Conservation (phyloP, 2,888 invertebrate species). For the Schrankia costaestrigalis region DNA sequence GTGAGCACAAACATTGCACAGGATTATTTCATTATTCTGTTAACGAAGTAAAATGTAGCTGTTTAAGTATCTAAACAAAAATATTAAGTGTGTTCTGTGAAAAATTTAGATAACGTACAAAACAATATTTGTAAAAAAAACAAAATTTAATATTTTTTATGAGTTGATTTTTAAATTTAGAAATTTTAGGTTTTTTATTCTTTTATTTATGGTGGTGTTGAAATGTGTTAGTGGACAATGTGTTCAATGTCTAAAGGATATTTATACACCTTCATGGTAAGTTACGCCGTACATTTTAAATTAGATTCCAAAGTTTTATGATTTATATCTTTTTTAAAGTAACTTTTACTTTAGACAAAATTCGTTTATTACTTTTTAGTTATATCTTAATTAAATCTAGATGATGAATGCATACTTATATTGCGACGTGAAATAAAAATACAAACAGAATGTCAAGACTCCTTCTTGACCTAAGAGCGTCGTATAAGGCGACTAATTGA, state of each 20-base stretch:
- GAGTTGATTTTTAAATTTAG: conserved; percentile 18
- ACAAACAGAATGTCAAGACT: no score
- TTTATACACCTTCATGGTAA: conserved; percentile 61
- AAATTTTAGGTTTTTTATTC: conserved; percentile 29
- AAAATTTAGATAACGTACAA: conserved; percentile 45
- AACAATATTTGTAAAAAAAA: conserved; percentile 45
- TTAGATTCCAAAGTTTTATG: no score
- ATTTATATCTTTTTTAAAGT: no score
- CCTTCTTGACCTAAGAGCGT: no score
- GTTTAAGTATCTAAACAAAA: conserved; percentile 37
- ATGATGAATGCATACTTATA: no score
- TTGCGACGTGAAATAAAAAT: no score
- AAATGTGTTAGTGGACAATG: conserved; percentile 58
- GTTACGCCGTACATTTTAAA: conserved; percentile 24
- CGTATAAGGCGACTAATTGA: no score
- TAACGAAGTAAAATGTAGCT: conserved; percentile 41
- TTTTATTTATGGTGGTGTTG: conserved; percentile 38
- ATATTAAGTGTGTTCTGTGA: no score
- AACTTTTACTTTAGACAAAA: no score
- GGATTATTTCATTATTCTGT: conserved; percentile 50
- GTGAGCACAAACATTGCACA: conserved; percentile 43
- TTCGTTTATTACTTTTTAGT: no score
- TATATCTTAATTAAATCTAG: no score
- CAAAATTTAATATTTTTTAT: conserved; percentile 22
- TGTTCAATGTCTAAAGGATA: conserved; percentile 57